These are phyloP conservation scores for Pristionchus japonicus DNA, from an alignment of 2,888 invertebrate species.

Conservation along the genomic window DNA sequence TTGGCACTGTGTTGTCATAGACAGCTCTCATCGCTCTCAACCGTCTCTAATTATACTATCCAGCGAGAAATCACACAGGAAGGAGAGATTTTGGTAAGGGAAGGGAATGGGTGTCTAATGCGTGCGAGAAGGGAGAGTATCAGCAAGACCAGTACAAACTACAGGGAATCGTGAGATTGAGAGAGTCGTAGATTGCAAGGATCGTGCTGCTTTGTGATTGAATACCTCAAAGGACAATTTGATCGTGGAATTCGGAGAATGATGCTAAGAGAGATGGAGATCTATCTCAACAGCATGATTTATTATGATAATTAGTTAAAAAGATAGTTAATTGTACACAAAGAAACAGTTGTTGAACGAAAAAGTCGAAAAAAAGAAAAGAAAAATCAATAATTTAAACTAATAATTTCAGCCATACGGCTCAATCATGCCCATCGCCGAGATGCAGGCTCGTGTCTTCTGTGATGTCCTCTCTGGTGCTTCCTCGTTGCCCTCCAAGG, in stretches of 20 bases:
- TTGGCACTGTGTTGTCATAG: too few species aligned
- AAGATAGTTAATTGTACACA: too few species aligned
- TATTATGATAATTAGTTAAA: too few species aligned
- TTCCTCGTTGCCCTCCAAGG: constrained; percentile 21
- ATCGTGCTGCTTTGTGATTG: background rate
- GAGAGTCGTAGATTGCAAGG: background rate
- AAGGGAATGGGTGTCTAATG: background rate
- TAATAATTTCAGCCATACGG: constrained; percentile 74
- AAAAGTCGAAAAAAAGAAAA: too few species aligned
- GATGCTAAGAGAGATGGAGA: background rate
- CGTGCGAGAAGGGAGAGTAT: background rate
- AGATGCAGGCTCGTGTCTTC: constrained; percentile 77
- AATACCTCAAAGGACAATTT: background rate
- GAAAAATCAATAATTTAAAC: too few species aligned
- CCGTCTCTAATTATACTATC: too few species aligned
- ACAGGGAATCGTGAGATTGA: background rate
- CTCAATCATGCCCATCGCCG: constrained; percentile 77
- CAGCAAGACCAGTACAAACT: background rate
- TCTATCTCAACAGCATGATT: background rate
- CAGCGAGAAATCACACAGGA: too few species aligned
- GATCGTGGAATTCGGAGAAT: background rate
- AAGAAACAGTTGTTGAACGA: too few species aligned
- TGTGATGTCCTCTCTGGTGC: constrained; percentile 61
- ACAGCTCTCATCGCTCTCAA: too few species aligned
- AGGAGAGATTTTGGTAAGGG: too few species aligned